Conservation (phyloP, 23 tunicate genomes). For the Corella eumyota region DNA sequence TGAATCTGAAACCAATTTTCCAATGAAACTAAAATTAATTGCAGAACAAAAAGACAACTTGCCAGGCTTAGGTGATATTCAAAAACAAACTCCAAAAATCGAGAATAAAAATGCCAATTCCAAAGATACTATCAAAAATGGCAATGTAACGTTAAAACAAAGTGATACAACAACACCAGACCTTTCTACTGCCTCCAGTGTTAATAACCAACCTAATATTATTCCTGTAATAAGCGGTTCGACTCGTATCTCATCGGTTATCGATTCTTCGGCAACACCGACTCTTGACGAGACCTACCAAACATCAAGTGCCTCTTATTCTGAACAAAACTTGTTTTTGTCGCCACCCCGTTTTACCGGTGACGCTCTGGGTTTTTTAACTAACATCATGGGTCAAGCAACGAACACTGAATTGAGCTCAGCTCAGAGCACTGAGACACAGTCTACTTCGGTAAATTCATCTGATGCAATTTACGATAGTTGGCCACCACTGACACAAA, state of each 20-base stretch:
- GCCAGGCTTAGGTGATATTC: constrained; percentile 27
- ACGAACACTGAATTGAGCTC: constrained; percentile 24
- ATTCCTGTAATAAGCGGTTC: constrained; percentile 78
- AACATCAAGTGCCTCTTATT: not conserved
- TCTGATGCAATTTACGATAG: too few species aligned
- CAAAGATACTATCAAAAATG: too few species aligned
- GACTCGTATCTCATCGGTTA: not conserved
- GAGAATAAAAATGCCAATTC: too few species aligned
- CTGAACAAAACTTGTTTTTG: not conserved
- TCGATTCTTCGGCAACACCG: constrained; percentile 53
- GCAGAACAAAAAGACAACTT: constrained; percentile 13
- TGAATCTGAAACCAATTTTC: constrained; percentile 24
- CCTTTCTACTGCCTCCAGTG: too few species aligned
- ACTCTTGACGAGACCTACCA: constrained; percentile 37
- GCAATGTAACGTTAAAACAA: too few species aligned
- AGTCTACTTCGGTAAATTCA: too few species aligned
- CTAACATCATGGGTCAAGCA: constrained; percentile 48
- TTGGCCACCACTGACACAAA: too few species aligned
- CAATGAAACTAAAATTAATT: too few species aligned
- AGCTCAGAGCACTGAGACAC: too few species aligned
- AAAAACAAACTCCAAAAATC: too few species aligned
- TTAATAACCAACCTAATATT: too few species aligned
- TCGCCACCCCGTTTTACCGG: constrained; percentile 46
- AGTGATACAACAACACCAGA: too few species aligned
- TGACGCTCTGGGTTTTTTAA: constrained; percentile 53